These are phyloP conservation scores for Margarornis squamiger DNA, from an alignment of 2,797 vertebrate species.

Conservation along the genomic window DNA sequence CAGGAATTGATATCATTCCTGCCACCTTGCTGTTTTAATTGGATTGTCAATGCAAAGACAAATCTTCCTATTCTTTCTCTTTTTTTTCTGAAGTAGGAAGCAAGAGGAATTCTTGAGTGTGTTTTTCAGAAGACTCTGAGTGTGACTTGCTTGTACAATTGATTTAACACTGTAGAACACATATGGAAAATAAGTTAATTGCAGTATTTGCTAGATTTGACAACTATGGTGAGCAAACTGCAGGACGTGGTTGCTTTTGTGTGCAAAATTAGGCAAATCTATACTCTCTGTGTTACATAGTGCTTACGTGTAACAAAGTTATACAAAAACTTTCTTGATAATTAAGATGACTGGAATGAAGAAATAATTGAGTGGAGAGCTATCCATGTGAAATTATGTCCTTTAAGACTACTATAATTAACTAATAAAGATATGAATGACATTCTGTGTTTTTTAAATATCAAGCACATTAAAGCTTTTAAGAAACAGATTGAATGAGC, in stretches of 20 bases:
- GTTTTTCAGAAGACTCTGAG: background rate
- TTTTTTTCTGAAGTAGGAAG: background rate
- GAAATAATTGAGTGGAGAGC: background rate
- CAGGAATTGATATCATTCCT: background rate
- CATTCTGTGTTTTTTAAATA: background rate
- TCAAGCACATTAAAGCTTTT: background rate
- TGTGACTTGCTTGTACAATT: background rate
- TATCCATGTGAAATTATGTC: background rate
- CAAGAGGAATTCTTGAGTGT: background rate
- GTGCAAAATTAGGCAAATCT: background rate
- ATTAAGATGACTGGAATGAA: background rate
- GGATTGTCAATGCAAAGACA: background rate
- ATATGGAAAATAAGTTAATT: background rate
- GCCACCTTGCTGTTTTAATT: background rate
- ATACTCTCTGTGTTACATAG: background rate
- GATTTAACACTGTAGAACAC: background rate
- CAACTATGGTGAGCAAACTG: accelerated
- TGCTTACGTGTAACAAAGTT: background rate
- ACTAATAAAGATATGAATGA: background rate
- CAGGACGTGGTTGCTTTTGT: background rate
- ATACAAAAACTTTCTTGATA: background rate
- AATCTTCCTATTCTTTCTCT: background rate
- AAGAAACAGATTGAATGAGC: background rate
- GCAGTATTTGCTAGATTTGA: background rate
- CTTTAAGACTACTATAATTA: background rate